Evolutionary conservation across 2,113 vertebrate genomes (phyloP), one percentile per base, ranked within the genome.

Genomic region (Ictalurus punctatus): DNA sequence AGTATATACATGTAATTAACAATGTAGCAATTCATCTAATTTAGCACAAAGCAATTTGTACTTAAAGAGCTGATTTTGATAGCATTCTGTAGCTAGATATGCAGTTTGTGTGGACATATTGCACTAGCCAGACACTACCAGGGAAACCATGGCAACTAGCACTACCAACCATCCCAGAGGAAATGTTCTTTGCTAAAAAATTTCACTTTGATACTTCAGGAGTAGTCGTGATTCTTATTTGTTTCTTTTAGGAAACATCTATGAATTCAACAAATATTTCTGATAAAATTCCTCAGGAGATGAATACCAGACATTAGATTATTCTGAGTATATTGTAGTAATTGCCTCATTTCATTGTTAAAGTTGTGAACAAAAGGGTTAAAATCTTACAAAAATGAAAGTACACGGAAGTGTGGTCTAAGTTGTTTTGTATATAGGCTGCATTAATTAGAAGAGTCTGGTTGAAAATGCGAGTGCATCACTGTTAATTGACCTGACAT

Each of bases 401-500:
- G 52, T 52, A 52, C 48, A 1, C 10, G 48, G 59, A 52, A 74
- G 34, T 52, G 63, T 76, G 74, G 27, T 84, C 71, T 67, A 23
- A 25, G 48, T 87, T 85, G 69, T 56, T 63, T 27, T 52, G 73
- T 76, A 67, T 67, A 59, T 81, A 82, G 10, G 91, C 92, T 89
- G 71, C 40, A 40, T 87, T 93, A 94, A 95, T 93, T 90, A 93
- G 93, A 90, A 88, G 93, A 94, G 94, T 94, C 94, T 90, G 91
- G 93, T 92, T 91, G 92, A 93, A 93, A 92, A 94, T 94, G 91
- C 90, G 92, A 92, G 92, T 90, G 87, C 91, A 91, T 91, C 92
- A 90, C 73, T 90, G 90, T 92, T 94, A 95, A 95, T 94, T 93
- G 93, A 93, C 94, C 94, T 94, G 94, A 94, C 93, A 93, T 84